Evolutionary conservation across 2,797 vertebrate species (phyloP).

Genomic region (Gadopsis marmoratus): DNA sequence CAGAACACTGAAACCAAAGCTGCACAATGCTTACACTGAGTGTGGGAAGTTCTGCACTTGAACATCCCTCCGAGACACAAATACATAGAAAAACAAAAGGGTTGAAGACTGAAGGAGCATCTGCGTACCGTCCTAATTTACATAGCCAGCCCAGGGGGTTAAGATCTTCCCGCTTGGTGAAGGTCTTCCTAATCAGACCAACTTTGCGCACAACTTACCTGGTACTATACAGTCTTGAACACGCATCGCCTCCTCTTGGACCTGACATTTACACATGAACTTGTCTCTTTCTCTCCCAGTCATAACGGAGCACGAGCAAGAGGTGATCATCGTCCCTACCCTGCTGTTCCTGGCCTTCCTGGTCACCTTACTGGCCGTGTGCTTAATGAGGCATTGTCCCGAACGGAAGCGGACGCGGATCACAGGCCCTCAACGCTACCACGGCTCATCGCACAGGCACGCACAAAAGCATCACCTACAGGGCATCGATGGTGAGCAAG

Average conservation of each 20-base stretch:
- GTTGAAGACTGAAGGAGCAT: neutral
- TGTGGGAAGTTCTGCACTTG: neutral
- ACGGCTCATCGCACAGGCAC: slow-evolving; percentile 32
- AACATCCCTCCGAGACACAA: neutral
- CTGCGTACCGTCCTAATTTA: neutral
- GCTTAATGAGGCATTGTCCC: slow-evolving; percentile 57
- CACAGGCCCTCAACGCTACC: slow-evolving; percentile 14
- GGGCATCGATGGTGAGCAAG: slow-evolving; percentile 82
- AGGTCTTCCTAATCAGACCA: neutral
- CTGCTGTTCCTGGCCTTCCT: slow-evolving; percentile 84
- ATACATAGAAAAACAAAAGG: neutral
- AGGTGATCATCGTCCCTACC: slow-evolving; percentile 89
- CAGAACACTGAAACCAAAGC: slow-evolving; percentile 5
- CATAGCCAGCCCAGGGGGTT: neutral
- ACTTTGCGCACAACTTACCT: neutral
- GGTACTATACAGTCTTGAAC: neutral
- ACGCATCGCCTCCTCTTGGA: neutral
- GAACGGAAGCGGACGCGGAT: neutral
- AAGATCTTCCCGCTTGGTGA: neutral
- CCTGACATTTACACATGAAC: neutral
- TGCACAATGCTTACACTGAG: neutral
- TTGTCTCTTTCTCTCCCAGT: slow-evolving; percentile 56
- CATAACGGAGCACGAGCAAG: slow-evolving; percentile 75
- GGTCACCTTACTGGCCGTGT: slow-evolving; percentile 78
- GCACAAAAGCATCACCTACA: slow-evolving; percentile 50